These are phyloP conservation scores for Plectus sambesii DNA, from an alignment of 1,140 invertebrate genomes.

Conservation along the genomic window DNA sequence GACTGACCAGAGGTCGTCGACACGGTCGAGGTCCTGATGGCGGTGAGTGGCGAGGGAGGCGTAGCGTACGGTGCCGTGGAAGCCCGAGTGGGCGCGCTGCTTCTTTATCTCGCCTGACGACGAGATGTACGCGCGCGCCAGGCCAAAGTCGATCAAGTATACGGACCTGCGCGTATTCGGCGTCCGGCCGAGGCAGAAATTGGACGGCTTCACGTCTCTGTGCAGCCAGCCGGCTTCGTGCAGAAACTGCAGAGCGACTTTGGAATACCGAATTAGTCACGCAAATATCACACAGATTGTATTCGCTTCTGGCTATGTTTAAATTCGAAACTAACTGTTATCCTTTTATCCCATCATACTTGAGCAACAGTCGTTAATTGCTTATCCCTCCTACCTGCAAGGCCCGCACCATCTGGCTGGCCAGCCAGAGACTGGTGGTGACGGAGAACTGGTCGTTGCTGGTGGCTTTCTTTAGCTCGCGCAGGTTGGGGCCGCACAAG, in stretches of 20 bases:
- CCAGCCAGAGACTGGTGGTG: constrained; percentile 2
- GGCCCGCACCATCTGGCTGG: constrained; percentile 5
- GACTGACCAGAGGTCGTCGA: constrained; percentile 10
- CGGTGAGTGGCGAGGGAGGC: constrained; percentile 11
- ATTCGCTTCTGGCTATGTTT: too few relatives aligned
- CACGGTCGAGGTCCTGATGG: not conserved
- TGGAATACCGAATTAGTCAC: too few relatives aligned
- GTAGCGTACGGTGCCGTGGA: constrained; percentile 11
- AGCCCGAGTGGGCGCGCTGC: not conserved
- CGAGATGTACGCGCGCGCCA: not conserved
- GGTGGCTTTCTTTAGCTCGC: constrained; percentile 1
- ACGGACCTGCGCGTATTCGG: not conserved
- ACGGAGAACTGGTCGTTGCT: not conserved
- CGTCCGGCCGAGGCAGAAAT: constrained; percentile 5
- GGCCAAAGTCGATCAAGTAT: constrained; percentile 13
- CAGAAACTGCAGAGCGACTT: too few relatives aligned
- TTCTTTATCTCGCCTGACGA: not conserved
- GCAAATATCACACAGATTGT: too few relatives aligned
- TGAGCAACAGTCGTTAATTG: too few relatives aligned
- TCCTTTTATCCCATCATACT: too few relatives aligned
- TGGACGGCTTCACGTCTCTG: constrained; percentile 11
- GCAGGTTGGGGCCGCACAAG: constrained; percentile 5
- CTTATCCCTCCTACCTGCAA: not conserved
- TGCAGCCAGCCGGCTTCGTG: constrained; percentile 3
- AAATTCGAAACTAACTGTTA: too few relatives aligned